phyloP scores from a whole-genome alignment of 2,113 vertebrate genomes.

The Erinaceus europaeus region DNA sequence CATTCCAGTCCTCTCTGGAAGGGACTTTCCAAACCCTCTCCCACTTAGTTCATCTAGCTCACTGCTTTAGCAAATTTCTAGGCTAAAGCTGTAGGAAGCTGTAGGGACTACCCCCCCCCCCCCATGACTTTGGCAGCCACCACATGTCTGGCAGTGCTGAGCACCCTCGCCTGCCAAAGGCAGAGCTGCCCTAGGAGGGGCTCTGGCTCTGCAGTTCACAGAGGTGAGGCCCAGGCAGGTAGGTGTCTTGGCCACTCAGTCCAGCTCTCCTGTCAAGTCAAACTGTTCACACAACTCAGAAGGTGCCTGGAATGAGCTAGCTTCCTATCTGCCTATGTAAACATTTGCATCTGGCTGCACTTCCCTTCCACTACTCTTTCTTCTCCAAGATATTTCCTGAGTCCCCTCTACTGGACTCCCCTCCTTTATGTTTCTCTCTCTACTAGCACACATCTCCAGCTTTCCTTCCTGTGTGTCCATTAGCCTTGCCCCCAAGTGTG shows the following conservation, averaged over 20 bases:
- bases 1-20: neutral
- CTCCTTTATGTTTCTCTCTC: neutral
- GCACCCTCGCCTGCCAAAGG: neutral
- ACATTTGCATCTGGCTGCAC: neutral
- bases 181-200: neutral
- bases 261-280: neutral
- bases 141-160: rapidly evolving
- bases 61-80: neutral
- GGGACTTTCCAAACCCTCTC: neutral
- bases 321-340: neutral
- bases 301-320: neutral
- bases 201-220: neutral
- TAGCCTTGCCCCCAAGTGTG: neutral
- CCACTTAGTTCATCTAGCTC: neutral
- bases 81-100: neutral
- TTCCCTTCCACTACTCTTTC: neutral
- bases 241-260: neutral
- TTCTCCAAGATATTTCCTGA: neutral
- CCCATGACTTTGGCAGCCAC: neutral
- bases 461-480: neutral
- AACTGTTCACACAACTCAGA: rapidly evolving
- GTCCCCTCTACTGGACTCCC: neutral
- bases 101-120: no score
- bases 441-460: rapidly evolving
- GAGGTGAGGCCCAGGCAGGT: neutral